Percentiles rank a stretch among this genome's conserved stretches.
These are phyloP conservation scores for Peromyscus attwateri DNA, from an alignment of 2,797 vertebrate species.

Conservation along the genomic window DNA sequence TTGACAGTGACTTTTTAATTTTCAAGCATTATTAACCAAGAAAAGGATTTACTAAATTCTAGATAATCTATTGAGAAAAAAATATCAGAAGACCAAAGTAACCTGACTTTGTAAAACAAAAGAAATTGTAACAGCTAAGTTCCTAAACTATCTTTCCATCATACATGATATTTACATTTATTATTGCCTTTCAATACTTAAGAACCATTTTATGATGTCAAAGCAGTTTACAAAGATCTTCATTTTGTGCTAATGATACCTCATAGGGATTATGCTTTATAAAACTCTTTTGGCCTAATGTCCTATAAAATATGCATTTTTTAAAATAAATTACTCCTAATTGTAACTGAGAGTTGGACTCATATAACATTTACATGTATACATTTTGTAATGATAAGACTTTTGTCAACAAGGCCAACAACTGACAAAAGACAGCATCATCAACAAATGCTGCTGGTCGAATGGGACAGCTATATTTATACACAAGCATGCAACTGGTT, in stretches of 20 bases:
- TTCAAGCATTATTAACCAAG: not conserved
- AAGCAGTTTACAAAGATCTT: not conserved
- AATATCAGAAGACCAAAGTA: conserved; percentile 38
- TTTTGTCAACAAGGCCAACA: not conserved
- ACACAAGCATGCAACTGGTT: not conserved
- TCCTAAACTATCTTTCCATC: not conserved
- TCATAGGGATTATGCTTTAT: not conserved
- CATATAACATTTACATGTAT: not conserved
- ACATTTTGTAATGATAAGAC: not conserved
- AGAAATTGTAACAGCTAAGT: not conserved
- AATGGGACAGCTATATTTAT: not conserved
- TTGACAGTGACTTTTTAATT: conserved; percentile 10
- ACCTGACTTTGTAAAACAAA: not conserved
- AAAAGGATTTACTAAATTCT: not conserved
- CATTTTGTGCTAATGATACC: not conserved
- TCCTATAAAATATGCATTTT: not conserved
- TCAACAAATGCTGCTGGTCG: not conserved
- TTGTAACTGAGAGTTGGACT: not conserved
- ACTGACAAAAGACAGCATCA: no score
- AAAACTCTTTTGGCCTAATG: not conserved
- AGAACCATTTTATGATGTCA: not conserved
- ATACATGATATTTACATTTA: not conserved
- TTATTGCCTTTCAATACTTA: not conserved
- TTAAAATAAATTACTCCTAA: not conserved
- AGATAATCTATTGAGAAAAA: not conserved